Evolutionary conservation across 2,888 invertebrate species (phyloP), one percentile per base, ranked within the genome.

Genomic region (Protophormia terraenovae): DNA sequence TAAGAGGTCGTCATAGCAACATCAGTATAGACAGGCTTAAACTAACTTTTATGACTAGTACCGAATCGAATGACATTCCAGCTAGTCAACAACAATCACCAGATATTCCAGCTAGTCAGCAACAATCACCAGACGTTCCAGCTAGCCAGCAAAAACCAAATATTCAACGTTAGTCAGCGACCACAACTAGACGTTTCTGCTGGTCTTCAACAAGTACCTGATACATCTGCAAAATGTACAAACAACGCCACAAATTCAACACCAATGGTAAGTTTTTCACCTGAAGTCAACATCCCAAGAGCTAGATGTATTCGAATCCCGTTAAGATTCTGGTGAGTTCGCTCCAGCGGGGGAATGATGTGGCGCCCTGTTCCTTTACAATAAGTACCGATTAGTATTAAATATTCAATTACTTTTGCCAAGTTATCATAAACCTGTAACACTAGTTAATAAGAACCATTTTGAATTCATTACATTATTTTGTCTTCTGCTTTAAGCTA

Each of bases 1-100:
- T 67, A 5, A 22, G 47, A 14, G 14, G 27, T 16, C 62, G 71
- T 2, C 47, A 71, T 12, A 16, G 19, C 16, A 79, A 79, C 29
- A 50, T 84, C 2, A 69, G 64, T 38, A 64, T 69, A 7, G 78
- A 75, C 45, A 29, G 62, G 16, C 50, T 76, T 12, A 75, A 67
- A 60, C 50, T 62, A n/a, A 45, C 64, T 19, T 66, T 53, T 32
- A 24, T 80, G 14, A 5, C 35, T 10, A 22, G 22, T 53, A 53
- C 22, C 32, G 50, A 47, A 10, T 16, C 38, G 22, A 5, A 35
- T 35, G 64, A 64, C 3, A 10, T 19, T 14, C 0, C 41, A 64
- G 14, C 38, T 38, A 64, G 16, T 22, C 60, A 41, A 38, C 64
- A 64, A n/a, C n/a, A 35, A n/a, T 6, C 41, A 64, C 35, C 64